A percentile compares a stretch with the other conserved stretches of the same genome.
Conservation (phyloP, 2,797 vertebrate species). For the Mustela erminea region DNA sequence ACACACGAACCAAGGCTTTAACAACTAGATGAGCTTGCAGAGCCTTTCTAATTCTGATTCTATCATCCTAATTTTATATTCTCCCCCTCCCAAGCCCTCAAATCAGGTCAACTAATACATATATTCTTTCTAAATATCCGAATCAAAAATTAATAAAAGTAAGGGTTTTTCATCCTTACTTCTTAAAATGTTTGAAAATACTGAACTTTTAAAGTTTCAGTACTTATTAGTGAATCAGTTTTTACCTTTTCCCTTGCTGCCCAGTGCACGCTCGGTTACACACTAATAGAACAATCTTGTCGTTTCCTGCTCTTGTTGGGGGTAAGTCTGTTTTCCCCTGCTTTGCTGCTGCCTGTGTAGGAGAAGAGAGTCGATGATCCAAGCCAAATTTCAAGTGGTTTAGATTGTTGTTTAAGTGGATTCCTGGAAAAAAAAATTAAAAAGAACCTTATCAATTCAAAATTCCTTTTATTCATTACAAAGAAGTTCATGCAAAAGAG, state of each 20-base stretch:
- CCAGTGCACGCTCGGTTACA: constrained; percentile 97
- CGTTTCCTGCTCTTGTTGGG: constrained; percentile 88
- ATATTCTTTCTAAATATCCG: background rate
- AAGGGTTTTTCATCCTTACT: background rate
- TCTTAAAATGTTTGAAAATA: background rate
- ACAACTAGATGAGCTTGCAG: background rate
- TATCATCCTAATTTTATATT: background rate
- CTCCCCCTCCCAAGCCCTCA: background rate
- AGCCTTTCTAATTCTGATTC: background rate
- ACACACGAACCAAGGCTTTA: background rate
- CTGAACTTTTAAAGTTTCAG: background rate
- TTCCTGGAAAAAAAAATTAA: constrained; percentile 87
- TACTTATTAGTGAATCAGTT: background rate
- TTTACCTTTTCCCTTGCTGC: constrained; percentile 97
- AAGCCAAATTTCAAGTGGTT: constrained; percentile 96
- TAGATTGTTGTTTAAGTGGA: constrained; percentile 97
- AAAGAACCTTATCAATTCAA: constrained; percentile 26
- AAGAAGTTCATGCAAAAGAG: constrained; percentile 22
- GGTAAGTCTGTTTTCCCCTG: constrained; percentile 89
- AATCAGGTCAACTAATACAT: background rate
- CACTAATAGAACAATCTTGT: constrained; percentile 96
- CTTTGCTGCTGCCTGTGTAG: constrained; percentile 91
- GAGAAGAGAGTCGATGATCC: constrained; percentile 93
- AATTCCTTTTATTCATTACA: constrained; percentile 44
- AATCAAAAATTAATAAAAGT: background rate